A percentile compares a stretch with the other conserved stretches of the same genome.
Evolutionary conservation across 2,797 vertebrate genomes (phyloP).

Genomic region (Gallinago stenura): DNA sequence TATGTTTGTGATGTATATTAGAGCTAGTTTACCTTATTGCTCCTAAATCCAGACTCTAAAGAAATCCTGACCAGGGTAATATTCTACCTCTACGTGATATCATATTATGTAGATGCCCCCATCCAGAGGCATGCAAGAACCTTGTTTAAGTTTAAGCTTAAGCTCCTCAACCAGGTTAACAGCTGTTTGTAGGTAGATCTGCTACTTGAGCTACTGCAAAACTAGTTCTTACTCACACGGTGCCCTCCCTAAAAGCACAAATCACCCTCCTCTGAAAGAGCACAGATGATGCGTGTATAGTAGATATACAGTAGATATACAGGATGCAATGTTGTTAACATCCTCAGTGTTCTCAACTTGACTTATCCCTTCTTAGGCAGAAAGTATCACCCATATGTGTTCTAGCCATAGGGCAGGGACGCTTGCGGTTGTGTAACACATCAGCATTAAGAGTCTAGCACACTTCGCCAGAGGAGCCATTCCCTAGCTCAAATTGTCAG

Average conservation of each 20-base stretch:
- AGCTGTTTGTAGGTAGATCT: not conserved
- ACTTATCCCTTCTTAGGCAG: not conserved
- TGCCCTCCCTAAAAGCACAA: not conserved
- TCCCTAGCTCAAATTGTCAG: not conserved
- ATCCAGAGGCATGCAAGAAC: not conserved
- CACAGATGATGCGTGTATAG: not conserved
- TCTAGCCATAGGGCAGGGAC: not conserved
- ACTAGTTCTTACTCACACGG: not conserved
- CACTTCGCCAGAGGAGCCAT: not conserved
- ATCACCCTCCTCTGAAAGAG: not conserved
- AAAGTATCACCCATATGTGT: not conserved
- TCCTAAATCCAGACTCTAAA: not conserved
- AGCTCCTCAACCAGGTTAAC: not conserved
- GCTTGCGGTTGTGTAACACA: not conserved
- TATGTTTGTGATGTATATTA: not conserved
- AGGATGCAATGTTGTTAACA: not conserved
- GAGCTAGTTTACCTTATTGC: not conserved
- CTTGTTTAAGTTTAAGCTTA: not conserved
- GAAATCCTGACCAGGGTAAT: not conserved
- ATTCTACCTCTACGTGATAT: not conserved
- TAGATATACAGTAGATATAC: not conserved
- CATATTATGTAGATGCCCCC: rapidly evolving
- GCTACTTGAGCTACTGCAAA: not conserved
- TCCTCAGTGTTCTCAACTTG: not conserved
- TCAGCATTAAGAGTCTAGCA: not conserved